Evolutionary conservation across 2,113 vertebrate species (phyloP).

Genomic region (Thalassoma bifasciatum): DNA sequence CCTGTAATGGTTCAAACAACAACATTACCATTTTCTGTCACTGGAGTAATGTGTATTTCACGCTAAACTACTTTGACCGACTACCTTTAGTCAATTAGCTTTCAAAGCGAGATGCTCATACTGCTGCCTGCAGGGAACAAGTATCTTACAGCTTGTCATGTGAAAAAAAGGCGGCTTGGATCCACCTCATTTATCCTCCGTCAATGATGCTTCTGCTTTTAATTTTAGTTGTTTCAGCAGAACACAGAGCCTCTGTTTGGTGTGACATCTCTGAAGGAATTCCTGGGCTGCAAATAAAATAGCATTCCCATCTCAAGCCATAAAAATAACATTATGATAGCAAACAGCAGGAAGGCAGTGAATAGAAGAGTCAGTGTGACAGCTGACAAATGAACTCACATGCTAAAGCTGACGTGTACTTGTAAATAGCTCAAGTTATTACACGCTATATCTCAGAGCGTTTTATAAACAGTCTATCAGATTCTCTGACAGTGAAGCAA

Average conservation of each 20-base stretch:
- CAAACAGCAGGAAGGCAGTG: conserved; percentile 24
- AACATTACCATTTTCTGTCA: background rate
- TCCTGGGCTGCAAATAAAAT: conserved; percentile 42
- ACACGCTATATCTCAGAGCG: conserved; percentile 39
- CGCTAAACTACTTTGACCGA: conserved; percentile 12
- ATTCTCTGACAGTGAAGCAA: conserved; percentile 39
- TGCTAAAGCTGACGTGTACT: conserved; percentile 57
- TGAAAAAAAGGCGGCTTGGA: conserved; percentile 41
- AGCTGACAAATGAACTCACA: conserved; percentile 65
- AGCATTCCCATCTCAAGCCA: conserved; percentile 42
- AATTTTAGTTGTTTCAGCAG: conserved; percentile 34
- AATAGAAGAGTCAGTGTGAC: conserved; percentile 37
- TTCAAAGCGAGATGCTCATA: conserved; percentile 19
- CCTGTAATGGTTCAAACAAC: background rate
- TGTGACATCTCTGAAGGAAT: conserved; percentile 10
- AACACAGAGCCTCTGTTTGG: background rate
- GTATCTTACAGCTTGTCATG: conserved; percentile 35
- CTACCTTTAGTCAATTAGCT: conserved; percentile 35
- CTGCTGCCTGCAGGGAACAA: conserved; percentile 22
- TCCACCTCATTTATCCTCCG: conserved; percentile 48
- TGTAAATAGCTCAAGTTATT: conserved; percentile 59
- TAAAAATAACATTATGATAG: conserved; percentile 64
- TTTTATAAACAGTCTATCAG: conserved; percentile 57
- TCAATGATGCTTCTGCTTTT: conserved; percentile 32
- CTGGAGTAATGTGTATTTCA: conserved; percentile 13